Evolutionary conservation across 2,797 vertebrate species (phyloP), one percentile per base, ranked within the genome.

Genomic region (Microhierax caerulescens): DNA sequence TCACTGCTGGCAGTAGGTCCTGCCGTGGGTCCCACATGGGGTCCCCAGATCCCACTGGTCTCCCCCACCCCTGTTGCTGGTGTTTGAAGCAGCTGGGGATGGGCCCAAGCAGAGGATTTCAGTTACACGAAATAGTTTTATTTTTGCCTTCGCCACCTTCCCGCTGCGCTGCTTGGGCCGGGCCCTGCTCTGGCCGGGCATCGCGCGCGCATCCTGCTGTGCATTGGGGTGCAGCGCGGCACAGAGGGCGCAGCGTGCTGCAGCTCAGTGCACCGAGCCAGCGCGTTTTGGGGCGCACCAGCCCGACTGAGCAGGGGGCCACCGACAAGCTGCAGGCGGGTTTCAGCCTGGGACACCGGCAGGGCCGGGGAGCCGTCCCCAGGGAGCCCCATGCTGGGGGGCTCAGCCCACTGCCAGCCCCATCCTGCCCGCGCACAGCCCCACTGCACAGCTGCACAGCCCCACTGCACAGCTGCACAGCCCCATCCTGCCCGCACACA

Each of bases 291-390:
- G 47, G 30, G 30, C 19, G 37, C 37, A 37, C 37, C 37, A 4
- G 45, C 12, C 3, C 59, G 12, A 8, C 34, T 2, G 59, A 23
- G 50, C 28, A 30, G 45, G n/a, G 45, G 54, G 19, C 18, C n/a
- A 27, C n/a, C 2, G 1, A n/a, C 24, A 3, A 1, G 5, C 22
- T 2, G n/a, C 9, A 0, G 45, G 1, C n/a, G 9, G 34, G 5
- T 27, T 17, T 18, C 64, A 18, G 53, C 3, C 53, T 23, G 43
- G 5, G 36, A 34, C 19, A 14, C 14, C 1, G 2, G 30, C 64
- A 23, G 64, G 43, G 43, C 23, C 64, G 11, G 54, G 54, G 9
- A 34, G 19, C 9, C 5, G 2, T 41, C 30, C 51, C 43, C 54
- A 19, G 28, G 45, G 43, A 50, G 24, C 8, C 53, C 64, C 43